Conservation (phyloP, 2,888 invertebrate species). For the Polyploca ridens region DNA sequence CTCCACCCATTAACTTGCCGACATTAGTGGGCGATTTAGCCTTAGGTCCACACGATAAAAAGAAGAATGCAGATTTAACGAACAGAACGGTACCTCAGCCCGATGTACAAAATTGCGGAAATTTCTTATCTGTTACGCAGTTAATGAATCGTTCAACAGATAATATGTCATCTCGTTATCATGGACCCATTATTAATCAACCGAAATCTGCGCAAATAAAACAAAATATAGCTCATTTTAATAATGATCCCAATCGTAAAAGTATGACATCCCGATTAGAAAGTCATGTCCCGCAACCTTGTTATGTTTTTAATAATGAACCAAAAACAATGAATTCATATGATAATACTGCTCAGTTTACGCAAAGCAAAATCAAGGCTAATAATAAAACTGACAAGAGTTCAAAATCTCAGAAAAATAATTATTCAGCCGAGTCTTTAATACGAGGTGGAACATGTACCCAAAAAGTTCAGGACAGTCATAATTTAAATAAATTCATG, state of each 20-base stretch:
- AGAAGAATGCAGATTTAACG: slow-evolving; percentile 62
- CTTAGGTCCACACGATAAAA: slow-evolving; percentile 77
- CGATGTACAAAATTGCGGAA: slow-evolving; percentile 73
- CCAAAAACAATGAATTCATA: slow-evolving; percentile 62
- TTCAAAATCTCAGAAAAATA: slow-evolving; percentile 71
- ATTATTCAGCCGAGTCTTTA: slow-evolving; percentile 76
- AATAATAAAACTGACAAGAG: slow-evolving; percentile 65
- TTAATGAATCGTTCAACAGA: slow-evolving; percentile 77
- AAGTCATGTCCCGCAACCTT: slow-evolving; percentile 62
- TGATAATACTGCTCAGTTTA: slow-evolving; percentile 63
- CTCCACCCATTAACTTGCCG: slow-evolving; percentile 77
- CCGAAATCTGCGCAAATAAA: slow-evolving; percentile 57
- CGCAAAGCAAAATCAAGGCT: slow-evolving; percentile 62
- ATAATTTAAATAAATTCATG: slow-evolving; percentile 58
- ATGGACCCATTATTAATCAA: slow-evolving; percentile 56
- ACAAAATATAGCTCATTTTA: slow-evolving; percentile 58
- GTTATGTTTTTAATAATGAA: slow-evolving; percentile 71
- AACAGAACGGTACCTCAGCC: slow-evolving; percentile 56
- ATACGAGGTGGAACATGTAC: slow-evolving; percentile 69
- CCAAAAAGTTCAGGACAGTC: slow-evolving; percentile 67
- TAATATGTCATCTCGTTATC: slow-evolving; percentile 65
- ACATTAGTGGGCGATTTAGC: slow-evolving; percentile 78
- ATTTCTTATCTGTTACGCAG: slow-evolving; percentile 78
- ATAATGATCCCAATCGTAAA: slow-evolving; percentile 65
- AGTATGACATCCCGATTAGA: slow-evolving; percentile 58